Evolutionary conservation across 2,113 vertebrate genomes (phyloP), one percentile per base, ranked within the genome.

Genomic region (Gopherus flavomarginatus): DNA sequence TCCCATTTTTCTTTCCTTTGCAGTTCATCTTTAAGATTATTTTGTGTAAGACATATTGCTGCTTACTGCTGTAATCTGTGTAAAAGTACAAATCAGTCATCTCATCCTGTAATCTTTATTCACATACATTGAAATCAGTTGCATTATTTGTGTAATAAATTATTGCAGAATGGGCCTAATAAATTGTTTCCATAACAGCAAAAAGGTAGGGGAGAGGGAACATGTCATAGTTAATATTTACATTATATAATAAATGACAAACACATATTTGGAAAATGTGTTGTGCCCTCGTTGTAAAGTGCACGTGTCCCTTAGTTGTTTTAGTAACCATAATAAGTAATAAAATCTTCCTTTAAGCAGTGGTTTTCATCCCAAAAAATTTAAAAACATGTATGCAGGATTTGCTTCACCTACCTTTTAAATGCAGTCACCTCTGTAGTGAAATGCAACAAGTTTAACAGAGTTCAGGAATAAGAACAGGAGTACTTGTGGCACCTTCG

Each of bases 151-250:
- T 62, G 3, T 65, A 86, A 85, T 56, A 35, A 56, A 21, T 24
- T 90, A 90, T 85, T 12, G 82, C 9, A 21, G 81, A 65, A 92
- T 5, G 56, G 7, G n/a, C 0, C 0, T 2, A 69, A 22, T 38
- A 29, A 90, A 91, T 90, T 77, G 81, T 5, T 89, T 75, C 84
- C 26, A 78, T 0, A 83, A 12, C 88, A 52, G 5, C 54, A 54
- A 50, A 53, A 0, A 65, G 19, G 24, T 31, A 12, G 5, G 77
- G 1, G 0, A 4, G 35, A 69, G 83, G 44, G 11, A 2, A 1
- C 44, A 90, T 35, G 11, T 49, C 42, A 49, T 5, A 53, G 5
- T 35, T 8, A 83, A 93, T 26, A 56, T 56, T 59, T 59, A 29
- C 6, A 59, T 90, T 81, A 26, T 19, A 89, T 81, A 92, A 8